Conservation (phyloP, 2,888 invertebrate species). For the Standfussiana lucernea region DNA sequence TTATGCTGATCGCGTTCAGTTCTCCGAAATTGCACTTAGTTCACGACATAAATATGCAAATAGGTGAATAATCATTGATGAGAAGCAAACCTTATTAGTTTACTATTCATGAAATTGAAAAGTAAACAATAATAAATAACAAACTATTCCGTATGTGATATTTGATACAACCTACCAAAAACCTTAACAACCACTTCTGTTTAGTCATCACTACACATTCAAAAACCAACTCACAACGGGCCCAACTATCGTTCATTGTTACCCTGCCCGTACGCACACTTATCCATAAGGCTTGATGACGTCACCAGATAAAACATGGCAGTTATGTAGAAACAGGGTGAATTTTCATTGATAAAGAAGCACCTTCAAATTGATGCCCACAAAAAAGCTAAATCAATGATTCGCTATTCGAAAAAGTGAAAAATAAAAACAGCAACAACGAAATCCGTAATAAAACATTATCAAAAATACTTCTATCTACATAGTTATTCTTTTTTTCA, state of each 20-base stretch:
- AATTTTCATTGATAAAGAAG: too few relatives aligned
- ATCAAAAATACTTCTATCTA: too few relatives aligned
- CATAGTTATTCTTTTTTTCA: too few relatives aligned
- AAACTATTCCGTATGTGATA: background rate
- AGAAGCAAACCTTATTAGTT: too few relatives aligned
- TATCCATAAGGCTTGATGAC: conserved; percentile 54
- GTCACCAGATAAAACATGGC: conserved; percentile 73
- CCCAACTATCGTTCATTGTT: conserved; percentile 46
- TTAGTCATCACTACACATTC: conserved; percentile 30
- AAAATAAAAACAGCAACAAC: too few relatives aligned
- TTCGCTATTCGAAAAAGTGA: too few relatives aligned
- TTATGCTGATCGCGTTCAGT: background rate
- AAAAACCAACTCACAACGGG: conserved; percentile 32
- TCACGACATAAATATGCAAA: background rate
- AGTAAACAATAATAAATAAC: background rate
- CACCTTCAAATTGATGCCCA: too few relatives aligned
- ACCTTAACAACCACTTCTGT: background rate
- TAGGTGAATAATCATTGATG: background rate
- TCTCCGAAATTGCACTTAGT: background rate
- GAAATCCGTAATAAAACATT: too few relatives aligned
- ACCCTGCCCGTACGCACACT: conserved; percentile 36
- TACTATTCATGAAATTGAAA: background rate
- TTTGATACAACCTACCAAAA: background rate
- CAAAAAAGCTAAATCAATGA: too few relatives aligned
- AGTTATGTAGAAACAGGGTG: conserved; percentile 46